A percentile compares a stretch with the other conserved stretches of the same genome.
Conservation (phyloP, 2,113 vertebrate genomes). For the Caranx ignobilis region DNA sequence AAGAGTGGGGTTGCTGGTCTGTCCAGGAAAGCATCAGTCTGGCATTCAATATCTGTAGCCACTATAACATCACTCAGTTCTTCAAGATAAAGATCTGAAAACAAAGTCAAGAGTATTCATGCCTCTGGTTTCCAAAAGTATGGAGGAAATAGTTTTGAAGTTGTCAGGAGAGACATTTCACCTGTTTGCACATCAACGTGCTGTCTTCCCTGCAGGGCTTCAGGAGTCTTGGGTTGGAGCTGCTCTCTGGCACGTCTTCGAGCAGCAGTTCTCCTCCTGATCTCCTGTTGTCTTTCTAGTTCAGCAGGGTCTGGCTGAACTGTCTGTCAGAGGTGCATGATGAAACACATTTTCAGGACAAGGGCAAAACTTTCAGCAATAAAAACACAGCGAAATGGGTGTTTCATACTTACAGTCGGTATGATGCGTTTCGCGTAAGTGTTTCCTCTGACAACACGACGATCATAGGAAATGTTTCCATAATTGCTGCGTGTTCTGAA, state of each 20-base stretch:
- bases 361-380: background rate
- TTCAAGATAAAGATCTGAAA: constrained; percentile 93
- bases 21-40: constrained; percentile 94
- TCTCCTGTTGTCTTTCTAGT: constrained; percentile 80
- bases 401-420: constrained; percentile 63
- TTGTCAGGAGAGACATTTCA: constrained; percentile 46
- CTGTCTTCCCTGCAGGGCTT: constrained; percentile 85
- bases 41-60: constrained; percentile 87
- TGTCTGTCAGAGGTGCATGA: constrained; percentile 67
- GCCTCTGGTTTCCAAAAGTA: background rate
- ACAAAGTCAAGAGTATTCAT: constrained; percentile 31
- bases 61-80: constrained; percentile 87
- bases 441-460: constrained; percentile 92
- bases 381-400: background rate
- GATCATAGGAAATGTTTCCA: constrained; percentile 93
- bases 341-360: background rate
- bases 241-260: constrained; percentile 79
- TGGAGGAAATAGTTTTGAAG: background rate
- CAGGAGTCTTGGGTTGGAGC: constrained; percentile 77
- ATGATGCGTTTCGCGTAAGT: constrained; percentile 82
- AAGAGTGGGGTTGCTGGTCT: constrained; percentile 92
- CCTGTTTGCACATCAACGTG: constrained; percentile 93
- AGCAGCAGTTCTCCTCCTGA: constrained; percentile 76
- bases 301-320: constrained; percentile 78
- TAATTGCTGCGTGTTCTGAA: constrained; percentile 77